phyloP scores from a whole-genome alignment of 2,797 vertebrate genomes.

The Lerista edwardsae region DNA sequence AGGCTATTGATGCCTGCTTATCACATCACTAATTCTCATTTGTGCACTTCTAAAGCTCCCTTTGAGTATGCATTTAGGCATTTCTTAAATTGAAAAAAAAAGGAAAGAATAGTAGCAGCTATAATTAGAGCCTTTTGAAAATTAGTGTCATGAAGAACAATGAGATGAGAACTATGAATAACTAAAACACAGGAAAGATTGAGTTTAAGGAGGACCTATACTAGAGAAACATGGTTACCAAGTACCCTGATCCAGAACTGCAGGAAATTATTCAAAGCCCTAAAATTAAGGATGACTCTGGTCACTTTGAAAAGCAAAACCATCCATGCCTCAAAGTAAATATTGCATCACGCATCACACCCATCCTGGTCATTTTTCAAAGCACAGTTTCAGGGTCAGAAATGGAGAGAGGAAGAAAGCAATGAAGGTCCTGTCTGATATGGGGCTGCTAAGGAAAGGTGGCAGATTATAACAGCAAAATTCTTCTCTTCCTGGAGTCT shows the following conservation, averaged over 20 bases:
- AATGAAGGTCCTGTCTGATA: background rate
- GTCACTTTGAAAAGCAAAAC: background rate
- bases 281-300: background rate
- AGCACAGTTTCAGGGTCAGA: background rate
- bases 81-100: conserved; percentile 48
- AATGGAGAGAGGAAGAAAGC: background rate
- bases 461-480: background rate
- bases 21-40: conserved; percentile 63
- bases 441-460: background rate
- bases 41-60: conserved; percentile 54
- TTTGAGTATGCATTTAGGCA: conserved; percentile 57
- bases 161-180: conserved; percentile 45
- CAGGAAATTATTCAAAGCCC: background rate
- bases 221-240: conserved; percentile 39
- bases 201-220: background rate
- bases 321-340: background rate
- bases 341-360: background rate
- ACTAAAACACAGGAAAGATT: conserved; percentile 1
- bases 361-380: background rate
- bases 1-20: conserved; percentile 58
- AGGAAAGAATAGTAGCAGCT: conserved; percentile 48
- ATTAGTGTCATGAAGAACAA: conserved; percentile 58
- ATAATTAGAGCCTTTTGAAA: conserved; percentile 62
- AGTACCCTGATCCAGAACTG: conserved; percentile 44
- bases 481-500: background rate